phyloP scores from a whole-genome alignment of 2,888 invertebrate genomes.

The Nycteola revayana region DNA sequence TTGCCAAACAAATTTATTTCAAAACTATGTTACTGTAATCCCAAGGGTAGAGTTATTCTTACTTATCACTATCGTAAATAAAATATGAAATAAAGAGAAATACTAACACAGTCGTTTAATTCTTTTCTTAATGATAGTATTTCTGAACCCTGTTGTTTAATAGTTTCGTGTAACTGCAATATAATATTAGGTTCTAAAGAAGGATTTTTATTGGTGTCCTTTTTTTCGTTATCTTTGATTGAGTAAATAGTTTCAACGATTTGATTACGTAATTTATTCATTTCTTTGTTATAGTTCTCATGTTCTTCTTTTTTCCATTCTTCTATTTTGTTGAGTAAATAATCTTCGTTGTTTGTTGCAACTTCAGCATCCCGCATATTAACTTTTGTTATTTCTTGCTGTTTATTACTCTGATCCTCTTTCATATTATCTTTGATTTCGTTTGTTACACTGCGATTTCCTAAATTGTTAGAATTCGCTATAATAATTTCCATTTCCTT shows the following conservation, averaged over 20 bases:
- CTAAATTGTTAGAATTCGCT: constrained; percentile 30
- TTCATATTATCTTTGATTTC: constrained; percentile 17
- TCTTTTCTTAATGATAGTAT: constrained; percentile 72
- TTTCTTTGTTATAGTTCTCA: constrained; percentile 78
- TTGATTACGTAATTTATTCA: constrained; percentile 65
- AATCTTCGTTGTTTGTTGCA: constrained; percentile 51
- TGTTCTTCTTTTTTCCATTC: constrained; percentile 79
- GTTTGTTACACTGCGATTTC: constrained; percentile 14
- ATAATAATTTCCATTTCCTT: constrained; percentile 68
- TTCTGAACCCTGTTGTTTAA: constrained; percentile 78
- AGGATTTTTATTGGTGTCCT: constrained; percentile 34
- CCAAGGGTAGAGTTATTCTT: too few relatives aligned
- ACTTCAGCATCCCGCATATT: constrained; percentile 59
- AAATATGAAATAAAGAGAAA: neutral
- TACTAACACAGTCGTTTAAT: constrained; percentile 61
- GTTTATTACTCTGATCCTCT: constrained; percentile 13
- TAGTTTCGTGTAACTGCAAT: constrained; percentile 62
- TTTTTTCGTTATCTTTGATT: constrained; percentile 54
- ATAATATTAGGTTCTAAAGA: constrained; percentile 54
- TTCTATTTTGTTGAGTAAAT: constrained; percentile 64
- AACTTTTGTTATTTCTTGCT: constrained; percentile 21
- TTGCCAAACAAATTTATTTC: too few relatives aligned
- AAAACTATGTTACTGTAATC: too few relatives aligned
- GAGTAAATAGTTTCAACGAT: constrained; percentile 61
- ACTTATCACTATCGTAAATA: too few relatives aligned